Percentiles rank a stretch among this genome's conserved stretches.
phyloP scores from a whole-genome alignment of 1,140 invertebrate genomes.

The Cherax quadricarinatus region DNA sequence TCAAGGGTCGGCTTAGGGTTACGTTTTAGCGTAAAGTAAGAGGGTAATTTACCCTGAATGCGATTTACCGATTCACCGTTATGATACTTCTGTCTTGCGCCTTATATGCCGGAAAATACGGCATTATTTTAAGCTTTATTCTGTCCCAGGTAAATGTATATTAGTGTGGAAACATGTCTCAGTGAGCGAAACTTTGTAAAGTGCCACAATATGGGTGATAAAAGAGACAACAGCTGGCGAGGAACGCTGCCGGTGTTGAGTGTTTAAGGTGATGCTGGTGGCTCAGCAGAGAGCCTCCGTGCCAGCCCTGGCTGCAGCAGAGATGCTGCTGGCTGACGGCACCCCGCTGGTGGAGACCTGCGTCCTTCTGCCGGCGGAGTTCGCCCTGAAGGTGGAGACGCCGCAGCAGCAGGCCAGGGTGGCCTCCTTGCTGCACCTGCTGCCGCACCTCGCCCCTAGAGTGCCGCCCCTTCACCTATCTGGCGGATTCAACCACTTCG shows the following conservation, averaged over 20 bases:
- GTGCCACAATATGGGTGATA: neutral
- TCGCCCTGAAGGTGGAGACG: constrained; percentile 86
- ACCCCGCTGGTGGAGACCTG: constrained; percentile 88
- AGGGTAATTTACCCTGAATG: too few relatives aligned
- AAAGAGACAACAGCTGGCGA: neutral
- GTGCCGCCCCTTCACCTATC: constrained; percentile 11
- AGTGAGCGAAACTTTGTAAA: neutral
- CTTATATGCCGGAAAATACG: too few relatives aligned
- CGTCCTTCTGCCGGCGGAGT: constrained; percentile 92
- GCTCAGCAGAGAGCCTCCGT: constrained; percentile 20
- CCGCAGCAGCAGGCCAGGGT: constrained; percentile 75
- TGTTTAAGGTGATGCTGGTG: constrained; percentile 21
- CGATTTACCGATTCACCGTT: too few relatives aligned
- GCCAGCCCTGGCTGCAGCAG: neutral
- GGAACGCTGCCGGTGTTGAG: neutral
- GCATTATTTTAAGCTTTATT: too few relatives aligned
- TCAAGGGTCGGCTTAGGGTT: too few relatives aligned
- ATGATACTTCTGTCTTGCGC: too few relatives aligned
- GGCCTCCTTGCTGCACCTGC: constrained; percentile 41
- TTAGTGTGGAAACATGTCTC: neutral
- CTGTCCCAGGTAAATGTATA: too few relatives aligned
- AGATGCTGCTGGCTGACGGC: constrained; percentile 58
- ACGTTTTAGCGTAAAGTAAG: too few relatives aligned
- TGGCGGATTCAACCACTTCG: constrained; percentile 77
- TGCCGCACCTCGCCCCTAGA: constrained; percentile 47